These are phyloP conservation scores for Araneus ventricosus DNA, from an alignment of 1,140 invertebrate genomes.

Conservation along the genomic window DNA sequence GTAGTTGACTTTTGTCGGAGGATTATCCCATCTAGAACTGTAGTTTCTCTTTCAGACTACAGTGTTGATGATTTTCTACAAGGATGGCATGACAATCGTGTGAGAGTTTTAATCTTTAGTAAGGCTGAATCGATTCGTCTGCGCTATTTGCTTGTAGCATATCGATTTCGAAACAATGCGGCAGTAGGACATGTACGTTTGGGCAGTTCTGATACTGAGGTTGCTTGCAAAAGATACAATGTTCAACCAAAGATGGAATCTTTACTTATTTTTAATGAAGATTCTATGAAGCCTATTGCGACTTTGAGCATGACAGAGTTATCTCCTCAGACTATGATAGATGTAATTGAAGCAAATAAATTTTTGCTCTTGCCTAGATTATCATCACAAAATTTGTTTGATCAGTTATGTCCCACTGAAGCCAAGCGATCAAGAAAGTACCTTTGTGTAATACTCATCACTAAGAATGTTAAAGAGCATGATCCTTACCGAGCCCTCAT, in stretches of 20 bases:
- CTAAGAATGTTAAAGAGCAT: conserved; percentile 83
- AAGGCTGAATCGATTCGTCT: conserved; percentile 87
- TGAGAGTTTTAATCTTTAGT: conserved; percentile 93
- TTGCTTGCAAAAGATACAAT: conserved; percentile 82
- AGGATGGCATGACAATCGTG: conserved; percentile 94
- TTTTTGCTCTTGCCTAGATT: conserved; percentile 92
- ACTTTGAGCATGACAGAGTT: conserved; percentile 93
- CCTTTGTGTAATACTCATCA: conserved; percentile 92
- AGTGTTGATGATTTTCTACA: conserved; percentile 90
- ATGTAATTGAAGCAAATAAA: conserved; percentile 93
- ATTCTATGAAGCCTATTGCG: conserved; percentile 88
- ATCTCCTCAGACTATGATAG: conserved; percentile 90
- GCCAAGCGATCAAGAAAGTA: conserved; percentile 89
- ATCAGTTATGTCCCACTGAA: conserved; percentile 93
- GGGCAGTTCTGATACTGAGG: conserved; percentile 76
- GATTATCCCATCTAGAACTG: conserved; percentile 90
- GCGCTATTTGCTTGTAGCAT: conserved; percentile 93
- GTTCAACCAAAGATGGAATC: conserved; percentile 90
- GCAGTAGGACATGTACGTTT: conserved; percentile 89
- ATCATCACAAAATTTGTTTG: conserved; percentile 93
- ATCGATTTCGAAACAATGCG: conserved; percentile 90
- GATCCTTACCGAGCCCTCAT: conserved; percentile 80
- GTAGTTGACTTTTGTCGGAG: conserved; percentile 91
- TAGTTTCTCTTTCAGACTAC: conserved; percentile 86
- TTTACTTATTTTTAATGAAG: conserved; percentile 94